Evolutionary conservation across 2,113 vertebrate genomes (phyloP).

Genomic region (Mobula birostris): DNA sequence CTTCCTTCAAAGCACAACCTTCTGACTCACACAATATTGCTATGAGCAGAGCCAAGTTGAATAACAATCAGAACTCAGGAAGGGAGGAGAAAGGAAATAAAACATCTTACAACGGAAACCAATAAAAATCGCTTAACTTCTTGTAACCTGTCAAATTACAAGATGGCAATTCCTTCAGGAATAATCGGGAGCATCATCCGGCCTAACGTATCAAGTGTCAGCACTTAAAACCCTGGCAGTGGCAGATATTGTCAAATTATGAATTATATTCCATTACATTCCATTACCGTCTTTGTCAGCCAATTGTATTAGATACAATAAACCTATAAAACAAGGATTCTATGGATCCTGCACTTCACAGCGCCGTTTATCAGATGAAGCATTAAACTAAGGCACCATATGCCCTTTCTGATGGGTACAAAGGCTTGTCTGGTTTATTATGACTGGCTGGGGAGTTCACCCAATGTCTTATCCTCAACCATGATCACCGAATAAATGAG

Average conservation of each 20-base stretch:
- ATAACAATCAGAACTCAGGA: neutral
- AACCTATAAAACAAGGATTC: neutral
- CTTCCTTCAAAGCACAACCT: neutral
- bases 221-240: slow-evolving; percentile 29
- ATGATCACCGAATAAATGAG: neutral
- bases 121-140: slow-evolving; percentile 28
- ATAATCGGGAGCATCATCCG: slow-evolving; percentile 25
- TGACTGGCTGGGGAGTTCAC: too few relatives aligned
- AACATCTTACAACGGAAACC: slow-evolving; percentile 25
- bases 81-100: slow-evolving; percentile 5
- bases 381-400: neutral
- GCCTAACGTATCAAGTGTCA: slow-evolving; percentile 18
- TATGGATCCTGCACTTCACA: neutral
- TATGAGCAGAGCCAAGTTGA: neutral
- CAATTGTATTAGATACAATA: slow-evolving; percentile 11
- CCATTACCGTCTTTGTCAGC: slow-evolving; percentile 24
- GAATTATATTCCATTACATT: slow-evolving; percentile 19
- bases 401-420: neutral
- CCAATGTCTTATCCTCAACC: neutral
- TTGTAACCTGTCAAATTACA: slow-evolving; percentile 33
- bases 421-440: neutral
- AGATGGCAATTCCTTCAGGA: slow-evolving; percentile 9
- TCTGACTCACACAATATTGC: neutral
- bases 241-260: slow-evolving; percentile 35
- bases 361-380: neutral